Evolutionary conservation across 2,888 invertebrate genomes (phyloP).

Genomic region (Strigamia maritima): DNA sequence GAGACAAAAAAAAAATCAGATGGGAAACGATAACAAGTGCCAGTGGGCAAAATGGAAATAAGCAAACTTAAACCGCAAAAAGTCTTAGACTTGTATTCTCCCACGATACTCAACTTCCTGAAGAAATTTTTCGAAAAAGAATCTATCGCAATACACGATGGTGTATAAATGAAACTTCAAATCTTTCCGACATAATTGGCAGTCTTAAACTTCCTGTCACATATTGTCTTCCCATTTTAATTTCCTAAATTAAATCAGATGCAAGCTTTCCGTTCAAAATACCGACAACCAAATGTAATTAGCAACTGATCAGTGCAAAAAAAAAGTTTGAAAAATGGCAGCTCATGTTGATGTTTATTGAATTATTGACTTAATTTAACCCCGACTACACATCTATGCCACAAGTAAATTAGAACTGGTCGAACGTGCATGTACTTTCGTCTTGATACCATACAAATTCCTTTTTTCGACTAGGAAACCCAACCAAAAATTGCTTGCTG

Average conservation of each 20-base stretch:
- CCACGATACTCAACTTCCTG: not conserved
- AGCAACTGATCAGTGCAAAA: not conserved
- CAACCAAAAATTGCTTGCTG: too few species aligned
- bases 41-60: constrained; percentile 19
- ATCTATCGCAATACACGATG: not conserved
- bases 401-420: not conserved
- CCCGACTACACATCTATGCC: not conserved
- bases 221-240: not conserved
- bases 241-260: not conserved
- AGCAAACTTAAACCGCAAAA: not conserved
- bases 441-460: too few species aligned
- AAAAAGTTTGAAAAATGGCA: not conserved
- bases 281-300: not conserved
- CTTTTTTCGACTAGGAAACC: too few species aligned
- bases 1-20: constrained; percentile 22
- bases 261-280: not conserved
- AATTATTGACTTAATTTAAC: not conserved
- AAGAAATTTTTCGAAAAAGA: not conserved
- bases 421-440: not conserved
- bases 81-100: not conserved
- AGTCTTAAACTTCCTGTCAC: not conserved
- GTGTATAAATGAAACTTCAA: not conserved
- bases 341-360: not conserved
- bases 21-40: constrained; percentile 23
- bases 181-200: not conserved